Evolutionary conservation across 2,113 vertebrate genomes (phyloP), one percentile per base, ranked within the genome.

Genomic region (Amphilophus citrinellus): DNA sequence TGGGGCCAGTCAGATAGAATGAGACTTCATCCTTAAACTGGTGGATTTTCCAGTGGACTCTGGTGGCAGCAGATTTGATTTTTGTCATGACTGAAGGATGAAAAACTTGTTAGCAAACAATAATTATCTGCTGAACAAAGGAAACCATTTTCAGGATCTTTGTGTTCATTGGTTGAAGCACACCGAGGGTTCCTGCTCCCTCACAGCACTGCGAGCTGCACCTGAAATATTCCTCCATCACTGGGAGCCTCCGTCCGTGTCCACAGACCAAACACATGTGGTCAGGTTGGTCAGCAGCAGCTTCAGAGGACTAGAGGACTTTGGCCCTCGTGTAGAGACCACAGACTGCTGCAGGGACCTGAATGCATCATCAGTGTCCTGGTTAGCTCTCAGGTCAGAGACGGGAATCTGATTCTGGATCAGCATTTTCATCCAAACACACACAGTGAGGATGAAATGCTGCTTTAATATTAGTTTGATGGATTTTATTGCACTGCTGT

Each of bases 251-350:
- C 58, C 6, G 10, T 2, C 27, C 7, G 47, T 84, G 76, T 79
- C 61, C 32, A 79, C 83, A 42, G 57, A 73, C 13, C 65, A 84
- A 84, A 84, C 83, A 75, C 7, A 5, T 35, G 47, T 75, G 76
- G 32, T 79, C 83, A 73, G 76, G 44, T 79, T 84, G 35, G 76
- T 68, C 56, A 68, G 68, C 71, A 77, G 39, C 32, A 7, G 7
- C 76, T 76, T 17, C 6, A 62, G 24, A 1, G 20, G 63, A 35
- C 32, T 35, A 6, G 32, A 6, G 32, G 32, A 84, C 83, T 84
- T 79, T 44, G 39, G 47, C 11, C 7, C 5, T 35, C 32, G 32
- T 35, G 32, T 6, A 6, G 32, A 35, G 32, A 6, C 32, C 32
- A 35, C 32, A 35, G 32, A 6, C 32, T 35, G 32, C 32, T 35